Conservation (phyloP, 2,797 vertebrate genomes). For the Alfaro cultratus region DNA sequence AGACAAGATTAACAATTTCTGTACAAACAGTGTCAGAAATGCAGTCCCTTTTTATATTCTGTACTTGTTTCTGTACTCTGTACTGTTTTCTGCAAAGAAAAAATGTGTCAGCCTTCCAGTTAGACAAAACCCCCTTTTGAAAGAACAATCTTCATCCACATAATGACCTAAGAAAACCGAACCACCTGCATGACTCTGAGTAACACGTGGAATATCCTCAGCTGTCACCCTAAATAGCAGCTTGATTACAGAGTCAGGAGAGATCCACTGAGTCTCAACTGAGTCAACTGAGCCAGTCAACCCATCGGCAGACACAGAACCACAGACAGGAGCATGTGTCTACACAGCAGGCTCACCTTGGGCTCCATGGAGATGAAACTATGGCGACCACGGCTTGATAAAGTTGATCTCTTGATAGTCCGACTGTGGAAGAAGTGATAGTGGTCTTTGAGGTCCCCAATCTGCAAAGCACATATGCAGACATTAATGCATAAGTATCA, state of each 20-base stretch:
- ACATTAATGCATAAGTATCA: background rate
- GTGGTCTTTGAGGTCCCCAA: conserved; percentile 95
- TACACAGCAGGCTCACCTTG: conserved; percentile 86
- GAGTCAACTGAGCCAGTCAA: conserved; percentile 16
- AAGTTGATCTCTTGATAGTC: conserved; percentile 97
- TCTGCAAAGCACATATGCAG: conserved; percentile 81
- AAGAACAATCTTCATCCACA: background rate
- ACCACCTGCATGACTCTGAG: background rate
- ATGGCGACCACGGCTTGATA: conserved; percentile 94
- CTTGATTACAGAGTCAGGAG: conserved; percentile 1
- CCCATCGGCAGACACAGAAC: background rate
- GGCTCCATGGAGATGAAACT: conserved; percentile 99
- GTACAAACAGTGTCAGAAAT: background rate
- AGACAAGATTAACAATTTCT: background rate
- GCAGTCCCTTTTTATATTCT: background rate
- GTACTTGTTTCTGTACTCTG: background rate
- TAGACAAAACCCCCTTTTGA: background rate
- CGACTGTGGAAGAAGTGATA: conserved; percentile 99
- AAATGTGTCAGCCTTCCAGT: background rate
- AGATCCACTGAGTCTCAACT: conserved; percentile 5
- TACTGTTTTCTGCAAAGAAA: background rate
- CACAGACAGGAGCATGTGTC: background rate
- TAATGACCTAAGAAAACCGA: conserved; percentile 5
- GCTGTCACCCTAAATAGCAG: background rate
- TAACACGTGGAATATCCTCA: conserved; percentile 12